Conservation (phyloP, 2,888 invertebrate species). For the Epiblema foenella region DNA sequence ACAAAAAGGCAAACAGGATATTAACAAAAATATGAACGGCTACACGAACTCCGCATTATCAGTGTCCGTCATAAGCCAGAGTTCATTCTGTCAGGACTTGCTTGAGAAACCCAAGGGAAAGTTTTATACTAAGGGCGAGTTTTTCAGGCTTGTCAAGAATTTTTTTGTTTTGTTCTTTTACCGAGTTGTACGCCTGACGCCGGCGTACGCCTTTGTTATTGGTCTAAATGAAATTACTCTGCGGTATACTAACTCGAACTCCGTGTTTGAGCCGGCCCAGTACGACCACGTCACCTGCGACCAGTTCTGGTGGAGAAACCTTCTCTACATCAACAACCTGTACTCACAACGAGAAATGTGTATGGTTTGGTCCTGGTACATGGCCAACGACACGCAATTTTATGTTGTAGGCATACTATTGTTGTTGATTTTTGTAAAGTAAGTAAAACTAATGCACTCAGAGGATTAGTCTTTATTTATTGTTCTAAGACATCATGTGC, state of each 20-base stretch:
- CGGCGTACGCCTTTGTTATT: slow-evolving; percentile 92
- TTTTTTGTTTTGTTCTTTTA: slow-evolving; percentile 80
- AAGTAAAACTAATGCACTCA: slow-evolving; percentile 57
- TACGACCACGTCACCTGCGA: slow-evolving; percentile 90
- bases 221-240: slow-evolving; percentile 89
- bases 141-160: slow-evolving; percentile 72
- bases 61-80: slow-evolving; percentile 76
- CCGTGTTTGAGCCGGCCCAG: slow-evolving; percentile 90
- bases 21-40: slow-evolving; percentile 78
- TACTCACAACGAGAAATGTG: slow-evolving; percentile 91
- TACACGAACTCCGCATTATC: slow-evolving; percentile 76
- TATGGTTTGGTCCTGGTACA: slow-evolving; percentile 94
- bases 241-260: slow-evolving; percentile 88
- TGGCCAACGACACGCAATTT: slow-evolving; percentile 92
- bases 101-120: slow-evolving; percentile 69
- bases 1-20: slow-evolving; percentile 61
- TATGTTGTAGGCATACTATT: slow-evolving; percentile 88
- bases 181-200: slow-evolving; percentile 89
- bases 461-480: neutral
- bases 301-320: slow-evolving; percentile 93
- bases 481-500: neutral
- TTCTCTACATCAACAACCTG: slow-evolving; percentile 92
- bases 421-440: slow-evolving; percentile 88
- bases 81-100: slow-evolving; percentile 76
- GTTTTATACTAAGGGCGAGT: slow-evolving; percentile 68